phyloP scores from a whole-genome alignment of 2,797 vertebrate species.

The Lindbergichthys nudifrons region DNA sequence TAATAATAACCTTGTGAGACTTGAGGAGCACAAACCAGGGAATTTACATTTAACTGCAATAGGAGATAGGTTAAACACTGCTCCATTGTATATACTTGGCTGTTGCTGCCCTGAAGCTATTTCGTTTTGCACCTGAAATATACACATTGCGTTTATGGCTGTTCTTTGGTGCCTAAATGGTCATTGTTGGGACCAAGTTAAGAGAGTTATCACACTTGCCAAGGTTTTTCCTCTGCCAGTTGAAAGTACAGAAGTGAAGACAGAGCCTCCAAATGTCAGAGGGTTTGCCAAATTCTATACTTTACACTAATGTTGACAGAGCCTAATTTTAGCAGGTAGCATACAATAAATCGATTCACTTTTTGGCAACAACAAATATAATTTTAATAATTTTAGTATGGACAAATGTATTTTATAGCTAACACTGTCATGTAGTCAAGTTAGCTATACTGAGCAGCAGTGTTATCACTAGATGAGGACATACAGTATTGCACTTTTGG shows the following conservation, averaged over 20 bases:
- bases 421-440: background rate
- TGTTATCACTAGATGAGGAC: background rate
- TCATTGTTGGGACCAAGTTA: background rate
- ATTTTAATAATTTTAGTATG: background rate
- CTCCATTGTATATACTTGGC: slow-evolving; percentile 5
- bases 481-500: slow-evolving; percentile 13
- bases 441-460: slow-evolving; percentile 11
- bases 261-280: background rate
- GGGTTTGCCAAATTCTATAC: background rate
- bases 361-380: background rate
- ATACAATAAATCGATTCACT: background rate
- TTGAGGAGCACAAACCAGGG: too few species aligned
- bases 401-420: background rate
- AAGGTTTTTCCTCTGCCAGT: background rate
- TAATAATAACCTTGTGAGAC: background rate
- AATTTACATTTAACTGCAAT: background rate
- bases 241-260: background rate
- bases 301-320: background rate
- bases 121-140: slow-evolving; percentile 13
- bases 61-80: background rate
- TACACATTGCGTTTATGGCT: slow-evolving; percentile 1
- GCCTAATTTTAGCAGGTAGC: background rate
- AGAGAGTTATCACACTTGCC: background rate
- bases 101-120: background rate
- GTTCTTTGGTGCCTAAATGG: background rate